Conservation (phyloP, 2,113 vertebrate species). For the Leptosomus discolor region DNA sequence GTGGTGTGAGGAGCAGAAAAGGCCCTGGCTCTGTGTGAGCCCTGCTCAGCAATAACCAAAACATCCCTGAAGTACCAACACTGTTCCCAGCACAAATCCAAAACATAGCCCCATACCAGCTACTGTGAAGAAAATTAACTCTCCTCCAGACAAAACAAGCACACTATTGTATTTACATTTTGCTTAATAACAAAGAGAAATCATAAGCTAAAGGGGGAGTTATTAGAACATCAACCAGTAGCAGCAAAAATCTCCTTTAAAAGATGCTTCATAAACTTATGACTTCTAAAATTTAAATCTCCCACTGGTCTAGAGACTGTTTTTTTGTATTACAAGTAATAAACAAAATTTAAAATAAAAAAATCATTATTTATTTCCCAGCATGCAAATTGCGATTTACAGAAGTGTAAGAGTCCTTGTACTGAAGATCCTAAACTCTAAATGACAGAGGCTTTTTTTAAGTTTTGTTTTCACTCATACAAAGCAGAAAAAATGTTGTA, state of each 20-base stretch:
- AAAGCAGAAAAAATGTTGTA: neutral
- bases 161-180: neutral
- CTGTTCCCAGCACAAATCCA: neutral
- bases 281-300: neutral
- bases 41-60: neutral
- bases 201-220: neutral
- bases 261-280: neutral
- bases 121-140: neutral
- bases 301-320: neutral
- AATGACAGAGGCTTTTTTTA: neutral
- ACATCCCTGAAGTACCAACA: neutral
- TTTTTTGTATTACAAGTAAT: neutral
- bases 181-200: neutral
- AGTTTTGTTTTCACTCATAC: neutral
- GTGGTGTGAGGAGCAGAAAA: neutral
- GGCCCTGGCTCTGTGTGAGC: neutral
- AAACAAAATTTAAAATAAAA: neutral
- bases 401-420: neutral
- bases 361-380: neutral
- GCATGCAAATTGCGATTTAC: neutral
- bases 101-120: neutral
- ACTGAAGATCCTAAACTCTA: neutral
- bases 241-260: neutral
- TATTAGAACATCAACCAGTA: neutral
- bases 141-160: neutral